A percentile compares a stretch with the other conserved stretches of the same genome.
Evolutionary conservation across 2,888 invertebrate species (phyloP).

Genomic region (Tromatobia lineatoria): DNA sequence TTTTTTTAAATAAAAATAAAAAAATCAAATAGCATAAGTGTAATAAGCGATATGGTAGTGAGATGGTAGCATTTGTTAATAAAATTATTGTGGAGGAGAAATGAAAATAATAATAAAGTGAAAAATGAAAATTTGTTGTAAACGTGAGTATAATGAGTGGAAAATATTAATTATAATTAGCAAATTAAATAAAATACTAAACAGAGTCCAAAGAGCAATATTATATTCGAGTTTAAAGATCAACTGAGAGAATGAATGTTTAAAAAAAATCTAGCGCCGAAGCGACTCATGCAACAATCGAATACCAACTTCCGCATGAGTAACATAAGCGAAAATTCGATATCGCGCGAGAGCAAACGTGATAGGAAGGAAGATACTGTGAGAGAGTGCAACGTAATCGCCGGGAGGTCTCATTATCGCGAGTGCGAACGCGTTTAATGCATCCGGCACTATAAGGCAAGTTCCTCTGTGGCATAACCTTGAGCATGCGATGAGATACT

Average conservation of each 20-base stretch:
- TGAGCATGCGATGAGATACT: conserved; percentile 55
- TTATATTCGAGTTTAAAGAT: neutral
- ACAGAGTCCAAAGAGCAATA: too few species aligned
- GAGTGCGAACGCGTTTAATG: conserved; percentile 60
- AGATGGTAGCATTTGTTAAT: too few species aligned
- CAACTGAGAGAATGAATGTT: neutral
- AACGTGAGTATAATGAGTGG: too few species aligned
- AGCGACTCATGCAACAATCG: neutral
- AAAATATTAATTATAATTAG: too few species aligned
- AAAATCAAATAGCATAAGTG: too few species aligned
- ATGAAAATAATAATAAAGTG: too few species aligned
- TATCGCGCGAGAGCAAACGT: neutral
- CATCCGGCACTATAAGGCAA: conserved; percentile 57
- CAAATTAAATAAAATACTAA: too few species aligned
- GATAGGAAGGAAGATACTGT: conserved; percentile 29
- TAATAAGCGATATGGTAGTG: too few species aligned
- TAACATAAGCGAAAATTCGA: conserved; percentile 1
- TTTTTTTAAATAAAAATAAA: too few species aligned
- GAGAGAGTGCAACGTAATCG: conserved; percentile 60
- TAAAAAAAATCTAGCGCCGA: neutral
- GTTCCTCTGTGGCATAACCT: conserved; percentile 51
- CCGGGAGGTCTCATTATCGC: conserved; percentile 62
- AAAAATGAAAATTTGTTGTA: too few species aligned
- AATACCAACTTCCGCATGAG: conserved; percentile 31
- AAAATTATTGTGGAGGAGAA: too few species aligned